These are phyloP conservation scores for Erethizon dorsatum DNA, from an alignment of 2,797 vertebrate genomes.

Conservation along the genomic window DNA sequence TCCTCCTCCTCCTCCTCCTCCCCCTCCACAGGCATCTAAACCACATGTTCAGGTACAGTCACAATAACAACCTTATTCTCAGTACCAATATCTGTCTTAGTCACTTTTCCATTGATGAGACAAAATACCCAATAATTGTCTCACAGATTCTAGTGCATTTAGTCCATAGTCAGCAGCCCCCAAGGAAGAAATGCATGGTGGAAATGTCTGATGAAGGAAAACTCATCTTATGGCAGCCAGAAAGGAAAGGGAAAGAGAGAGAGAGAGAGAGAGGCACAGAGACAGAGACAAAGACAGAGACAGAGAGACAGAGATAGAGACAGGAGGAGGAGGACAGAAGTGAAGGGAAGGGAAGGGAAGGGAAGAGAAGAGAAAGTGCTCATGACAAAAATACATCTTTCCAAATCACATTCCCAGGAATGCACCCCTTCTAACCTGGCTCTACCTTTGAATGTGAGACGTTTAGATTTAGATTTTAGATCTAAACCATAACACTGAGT, in stretches of 20 bases:
- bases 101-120: neutral
- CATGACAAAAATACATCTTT: neutral
- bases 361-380: too few relatives aligned
- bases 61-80: neutral
- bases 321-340: neutral
- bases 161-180: neutral
- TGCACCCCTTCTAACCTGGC: neutral
- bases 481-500: neutral
- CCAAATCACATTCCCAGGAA: neutral
- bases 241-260: rapidly evolving
- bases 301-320: neutral
- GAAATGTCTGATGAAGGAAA: neutral
- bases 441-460: neutral
- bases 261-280: too few relatives aligned
- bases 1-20: neutral
- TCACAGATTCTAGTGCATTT: neutral
- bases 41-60: neutral
- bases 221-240: neutral
- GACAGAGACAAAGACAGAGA: too few relatives aligned
- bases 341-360: neutral
- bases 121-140: neutral
- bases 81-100: neutral
- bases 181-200: neutral
- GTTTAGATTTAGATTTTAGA: neutral
- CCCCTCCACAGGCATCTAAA: neutral